A percentile compares a stretch with the other conserved stretches of the same genome.
phyloP scores from a whole-genome alignment of 92 coral and sea anemone species.

The Palythoa heliodiscus region DNA sequence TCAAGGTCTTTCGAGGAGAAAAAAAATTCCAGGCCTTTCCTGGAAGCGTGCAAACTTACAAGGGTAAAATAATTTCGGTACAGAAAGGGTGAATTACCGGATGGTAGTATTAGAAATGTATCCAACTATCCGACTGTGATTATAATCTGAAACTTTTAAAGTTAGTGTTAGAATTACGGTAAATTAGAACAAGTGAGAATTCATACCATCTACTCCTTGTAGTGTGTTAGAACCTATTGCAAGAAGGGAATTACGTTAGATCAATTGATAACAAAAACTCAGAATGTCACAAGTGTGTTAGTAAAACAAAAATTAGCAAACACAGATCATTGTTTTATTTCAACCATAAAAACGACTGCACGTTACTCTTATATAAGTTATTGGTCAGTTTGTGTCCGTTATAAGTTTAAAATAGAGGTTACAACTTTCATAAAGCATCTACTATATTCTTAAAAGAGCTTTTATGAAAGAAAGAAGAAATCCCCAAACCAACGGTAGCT shows the following conservation, averaged over 20 bases:
- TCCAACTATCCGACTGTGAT: no score
- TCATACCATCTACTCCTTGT: constrained; percentile 88
- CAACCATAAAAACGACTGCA: background rate
- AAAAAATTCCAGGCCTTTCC: no score
- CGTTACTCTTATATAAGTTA: background rate
- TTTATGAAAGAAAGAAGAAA: no score
- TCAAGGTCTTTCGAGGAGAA: no score
- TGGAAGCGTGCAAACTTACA: no score
- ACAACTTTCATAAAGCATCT: background rate
- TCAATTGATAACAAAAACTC: background rate
- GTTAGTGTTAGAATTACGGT: no score
- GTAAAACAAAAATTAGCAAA: background rate
- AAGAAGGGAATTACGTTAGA: constrained; percentile 30
- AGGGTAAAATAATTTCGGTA: no score
- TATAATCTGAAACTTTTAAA: no score
- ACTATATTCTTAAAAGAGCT: background rate
- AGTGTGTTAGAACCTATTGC: constrained; percentile 62
- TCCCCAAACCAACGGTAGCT: no score
- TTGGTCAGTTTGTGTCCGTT: background rate
- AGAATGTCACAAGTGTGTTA: background rate
- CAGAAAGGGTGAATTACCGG: no score
- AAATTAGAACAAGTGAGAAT: background rate
- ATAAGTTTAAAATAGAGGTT: background rate
- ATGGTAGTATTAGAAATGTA: no score
- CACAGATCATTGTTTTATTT: background rate